These are phyloP conservation scores for Aricia agestis DNA, from an alignment of 1,140 invertebrate species.

Conservation along the genomic window DNA sequence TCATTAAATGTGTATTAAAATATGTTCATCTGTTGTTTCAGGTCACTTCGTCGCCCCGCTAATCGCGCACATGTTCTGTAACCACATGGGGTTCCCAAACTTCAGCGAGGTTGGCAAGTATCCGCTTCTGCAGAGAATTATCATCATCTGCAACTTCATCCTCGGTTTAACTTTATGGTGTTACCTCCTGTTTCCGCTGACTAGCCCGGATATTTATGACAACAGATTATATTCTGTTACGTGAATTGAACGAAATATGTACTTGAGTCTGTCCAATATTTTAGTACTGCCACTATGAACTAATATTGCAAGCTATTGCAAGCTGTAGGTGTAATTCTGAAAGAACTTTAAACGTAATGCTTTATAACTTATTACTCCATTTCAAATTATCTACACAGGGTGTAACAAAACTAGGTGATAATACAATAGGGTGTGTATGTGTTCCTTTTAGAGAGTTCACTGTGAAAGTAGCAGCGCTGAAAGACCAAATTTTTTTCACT, in stretches of 20 bases:
- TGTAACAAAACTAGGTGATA: no score
- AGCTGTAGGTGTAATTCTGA: no score
- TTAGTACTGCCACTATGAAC: neutral
- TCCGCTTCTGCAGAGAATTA: slow-evolving; percentile 79
- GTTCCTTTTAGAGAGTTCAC: no score
- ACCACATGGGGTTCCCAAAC: slow-evolving; percentile 97
- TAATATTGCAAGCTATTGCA: neutral
- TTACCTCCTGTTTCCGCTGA: slow-evolving; percentile 85
- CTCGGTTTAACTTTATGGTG: slow-evolving; percentile 88
- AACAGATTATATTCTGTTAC: slow-evolving; percentile 79
- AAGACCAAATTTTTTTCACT: no score
- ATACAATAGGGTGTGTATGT: no score
- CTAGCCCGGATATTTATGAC: slow-evolving; percentile 85
- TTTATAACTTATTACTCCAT: no score
- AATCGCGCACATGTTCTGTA: slow-evolving; percentile 94
- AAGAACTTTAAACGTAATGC: no score
- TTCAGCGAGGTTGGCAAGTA: slow-evolving; percentile 85
- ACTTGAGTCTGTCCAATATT: slow-evolving; percentile 15
- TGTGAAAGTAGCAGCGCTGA: no score
- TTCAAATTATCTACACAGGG: no score
- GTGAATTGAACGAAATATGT: slow-evolving; percentile 20
- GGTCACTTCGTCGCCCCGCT: slow-evolving; percentile 94
- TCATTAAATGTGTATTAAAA: neutral
- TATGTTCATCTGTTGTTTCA: slow-evolving; percentile 39
- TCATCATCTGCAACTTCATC: slow-evolving; percentile 82